phyloP scores from a whole-genome alignment of 2,888 invertebrate species.

The Heliconius charithonia region DNA sequence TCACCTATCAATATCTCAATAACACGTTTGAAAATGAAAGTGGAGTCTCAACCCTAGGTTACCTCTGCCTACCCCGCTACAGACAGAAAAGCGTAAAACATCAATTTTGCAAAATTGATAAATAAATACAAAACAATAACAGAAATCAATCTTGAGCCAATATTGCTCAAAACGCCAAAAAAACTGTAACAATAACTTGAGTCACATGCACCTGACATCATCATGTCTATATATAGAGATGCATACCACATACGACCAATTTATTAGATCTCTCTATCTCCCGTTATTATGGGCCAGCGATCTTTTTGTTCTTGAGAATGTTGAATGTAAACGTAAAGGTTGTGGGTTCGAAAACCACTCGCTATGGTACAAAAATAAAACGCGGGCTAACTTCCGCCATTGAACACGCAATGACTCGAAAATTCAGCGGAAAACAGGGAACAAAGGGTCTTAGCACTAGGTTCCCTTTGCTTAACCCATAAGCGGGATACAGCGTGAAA shows the following conservation, averaged over 20 bases:
- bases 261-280: conserved; percentile 55
- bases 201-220: conserved; percentile 62
- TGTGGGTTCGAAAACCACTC: not conserved
- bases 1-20: not conserved
- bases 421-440: not conserved
- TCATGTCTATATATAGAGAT: conserved; percentile 74
- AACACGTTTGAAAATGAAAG: not conserved
- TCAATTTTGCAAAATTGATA: not conserved
- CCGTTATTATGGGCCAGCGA: conserved; percentile 54
- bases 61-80: no score
- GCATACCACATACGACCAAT: conserved; percentile 64
- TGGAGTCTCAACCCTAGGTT: no score
- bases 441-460: not conserved
- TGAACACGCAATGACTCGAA: not conserved
- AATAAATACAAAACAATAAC: not conserved
- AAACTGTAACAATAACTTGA: conserved; percentile 6
- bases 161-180: not conserved
- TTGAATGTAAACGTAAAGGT: not conserved
- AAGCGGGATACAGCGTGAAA: not conserved
- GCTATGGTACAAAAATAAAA: not conserved
- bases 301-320: conserved; percentile 35
- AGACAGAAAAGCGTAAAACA: not conserved
- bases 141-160: not conserved
- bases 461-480: not conserved
- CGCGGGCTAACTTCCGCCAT: not conserved